Percentiles rank a stretch among this genome's conserved stretches.
phyloP scores from a whole-genome alignment of 2,797 vertebrate species.

The Diplodus puntazzo region DNA sequence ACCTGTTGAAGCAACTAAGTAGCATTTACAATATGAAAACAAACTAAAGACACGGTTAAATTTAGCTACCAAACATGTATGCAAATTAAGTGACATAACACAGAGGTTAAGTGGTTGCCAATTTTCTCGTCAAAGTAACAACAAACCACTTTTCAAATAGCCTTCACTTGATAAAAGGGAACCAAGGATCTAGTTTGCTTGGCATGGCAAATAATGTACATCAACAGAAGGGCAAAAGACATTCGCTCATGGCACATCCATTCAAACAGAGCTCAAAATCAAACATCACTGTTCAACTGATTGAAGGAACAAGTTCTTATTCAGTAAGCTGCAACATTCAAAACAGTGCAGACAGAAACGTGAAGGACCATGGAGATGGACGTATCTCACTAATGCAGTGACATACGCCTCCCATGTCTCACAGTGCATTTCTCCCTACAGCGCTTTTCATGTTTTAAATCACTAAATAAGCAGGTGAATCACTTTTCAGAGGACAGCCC shows the following conservation, averaged over 20 bases:
- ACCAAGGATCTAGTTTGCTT: slow-evolving; percentile 69
- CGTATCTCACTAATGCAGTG: slow-evolving; percentile 9
- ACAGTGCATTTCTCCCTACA: slow-evolving; percentile 69
- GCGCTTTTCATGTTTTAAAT: slow-evolving; percentile 71
- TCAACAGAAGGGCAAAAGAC: slow-evolving; percentile 75
- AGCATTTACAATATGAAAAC: slow-evolving; percentile 77
- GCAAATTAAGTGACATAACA: slow-evolving; percentile 74
- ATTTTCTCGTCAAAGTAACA: slow-evolving; percentile 66
- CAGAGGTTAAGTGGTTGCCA: slow-evolving; percentile 73
- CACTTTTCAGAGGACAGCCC: slow-evolving; percentile 53
- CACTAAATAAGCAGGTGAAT: slow-evolving; percentile 70
- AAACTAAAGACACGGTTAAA: slow-evolving; percentile 68
- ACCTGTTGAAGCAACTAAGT: slow-evolving; percentile 74
- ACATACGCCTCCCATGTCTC: slow-evolving; percentile 32
- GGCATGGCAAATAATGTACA: slow-evolving; percentile 72
- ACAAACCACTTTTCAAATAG: slow-evolving; percentile 69
- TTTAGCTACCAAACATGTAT: slow-evolving; percentile 75
- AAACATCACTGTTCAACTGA: slow-evolving; percentile 63
- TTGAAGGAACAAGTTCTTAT: slow-evolving; percentile 68
- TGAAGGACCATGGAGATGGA: slow-evolving; percentile 31
- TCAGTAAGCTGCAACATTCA: slow-evolving; percentile 71
- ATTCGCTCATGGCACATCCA: slow-evolving; percentile 80
- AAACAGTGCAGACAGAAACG: slow-evolving; percentile 77
- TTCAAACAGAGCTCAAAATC: slow-evolving; percentile 73
- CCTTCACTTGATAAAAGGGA: slow-evolving; percentile 78